A percentile compares a stretch with the other conserved stretches of the same genome.
phyloP scores from a whole-genome alignment of 2,888 invertebrate genomes.

The Synergus umbraculus region DNA sequence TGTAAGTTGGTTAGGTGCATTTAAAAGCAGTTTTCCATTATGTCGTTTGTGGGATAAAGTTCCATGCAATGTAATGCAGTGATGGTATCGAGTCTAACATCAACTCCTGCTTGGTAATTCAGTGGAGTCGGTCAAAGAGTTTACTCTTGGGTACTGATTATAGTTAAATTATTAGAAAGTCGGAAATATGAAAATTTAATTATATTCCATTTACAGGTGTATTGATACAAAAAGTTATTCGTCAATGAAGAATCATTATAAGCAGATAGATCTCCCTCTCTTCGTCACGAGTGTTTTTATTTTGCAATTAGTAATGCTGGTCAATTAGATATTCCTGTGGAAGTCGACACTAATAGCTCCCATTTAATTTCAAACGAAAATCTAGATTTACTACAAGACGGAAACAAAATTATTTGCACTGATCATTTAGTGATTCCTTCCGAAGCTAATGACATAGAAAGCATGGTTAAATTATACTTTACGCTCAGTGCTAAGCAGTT shows the following conservation, averaged over 20 bases:
- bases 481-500: neutral
- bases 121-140: constrained; percentile 86
- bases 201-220: no score
- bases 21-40: no score
- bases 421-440: neutral
- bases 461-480: neutral
- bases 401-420: neutral
- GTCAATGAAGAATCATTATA: no score
- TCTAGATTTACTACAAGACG: neutral
- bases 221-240: no score
- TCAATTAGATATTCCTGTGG: neutral
- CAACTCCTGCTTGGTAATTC: constrained; percentile 86
- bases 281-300: no score
- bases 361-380: neutral
- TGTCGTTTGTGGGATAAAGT: constrained; percentile 84
- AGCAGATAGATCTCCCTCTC: no score
- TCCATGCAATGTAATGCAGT: constrained; percentile 93
- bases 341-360: neutral
- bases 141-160: no score
- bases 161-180: no score
- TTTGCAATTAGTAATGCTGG: neutral
- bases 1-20: no score
- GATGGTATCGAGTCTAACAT: constrained; percentile 89
- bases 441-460: neutral
- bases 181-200: no score